Conservation (phyloP, 1,140 invertebrate genomes). For the Orius laevigatus region DNA sequence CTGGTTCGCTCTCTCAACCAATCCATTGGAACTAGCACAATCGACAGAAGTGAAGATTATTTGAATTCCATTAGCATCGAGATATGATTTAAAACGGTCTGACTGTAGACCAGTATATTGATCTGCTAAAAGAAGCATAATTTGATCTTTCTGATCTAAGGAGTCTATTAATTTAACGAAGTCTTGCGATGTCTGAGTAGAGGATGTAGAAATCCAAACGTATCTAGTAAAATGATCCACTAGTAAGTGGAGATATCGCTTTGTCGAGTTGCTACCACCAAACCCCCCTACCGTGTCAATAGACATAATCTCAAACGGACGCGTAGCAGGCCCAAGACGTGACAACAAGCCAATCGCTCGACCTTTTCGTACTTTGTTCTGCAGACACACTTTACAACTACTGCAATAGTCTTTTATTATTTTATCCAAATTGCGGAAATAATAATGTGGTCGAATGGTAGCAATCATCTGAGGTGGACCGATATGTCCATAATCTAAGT, state of each 20-base stretch:
- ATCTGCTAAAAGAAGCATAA: conserved; percentile 24
- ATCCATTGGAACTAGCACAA: conserved; percentile 16
- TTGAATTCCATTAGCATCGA: conserved; percentile 10
- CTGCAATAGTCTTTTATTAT: background rate
- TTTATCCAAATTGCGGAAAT: background rate
- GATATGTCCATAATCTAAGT: background rate
- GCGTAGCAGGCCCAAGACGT: conserved; percentile 18
- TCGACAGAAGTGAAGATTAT: conserved; percentile 16
- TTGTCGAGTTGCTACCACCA: conserved; percentile 22
- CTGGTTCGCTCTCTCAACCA: conserved; percentile 16
- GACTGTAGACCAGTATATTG: conserved; percentile 26
- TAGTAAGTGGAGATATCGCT: conserved; percentile 19
- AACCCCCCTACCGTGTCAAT: conserved; percentile 26
- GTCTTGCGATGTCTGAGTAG: conserved; percentile 25
- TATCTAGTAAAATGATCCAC: conserved; percentile 22
- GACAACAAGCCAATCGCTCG: conserved; percentile 18
- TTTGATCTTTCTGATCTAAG: conserved; percentile 17
- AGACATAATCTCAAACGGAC: conserved; percentile 26
- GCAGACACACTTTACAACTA: conserved; percentile 14
- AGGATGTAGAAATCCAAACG: conserved; percentile 24
- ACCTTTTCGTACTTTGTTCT: conserved; percentile 19
- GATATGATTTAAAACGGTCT: conserved; percentile 21
- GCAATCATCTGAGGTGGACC: background rate
- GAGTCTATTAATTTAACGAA: conserved; percentile 26
- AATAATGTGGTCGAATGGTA: background rate